Evolutionary conservation across 2,113 vertebrate genomes (phyloP), one percentile per base, ranked within the genome.

Genomic region (Mugil cephalus): DNA sequence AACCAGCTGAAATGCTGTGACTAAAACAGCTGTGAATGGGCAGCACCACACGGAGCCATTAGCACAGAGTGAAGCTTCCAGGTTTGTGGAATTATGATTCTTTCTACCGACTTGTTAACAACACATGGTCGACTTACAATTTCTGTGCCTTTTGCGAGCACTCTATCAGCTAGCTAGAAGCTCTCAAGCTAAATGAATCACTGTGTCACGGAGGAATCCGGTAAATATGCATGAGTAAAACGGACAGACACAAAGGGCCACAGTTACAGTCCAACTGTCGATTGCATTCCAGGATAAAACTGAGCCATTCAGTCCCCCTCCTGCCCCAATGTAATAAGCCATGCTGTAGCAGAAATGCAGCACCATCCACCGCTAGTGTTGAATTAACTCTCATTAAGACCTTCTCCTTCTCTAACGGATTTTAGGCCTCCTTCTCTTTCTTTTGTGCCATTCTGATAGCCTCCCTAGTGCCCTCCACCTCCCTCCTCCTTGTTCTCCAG

Each of bases 351-450:
- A 52, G 77, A 68, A 67, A 59, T 77, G 38, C 59, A 81, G 50
- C 58, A 74, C 10, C 14, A 10, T 74, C n/a, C 30, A 43, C 50
- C 65, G 43, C 7, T 58, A 10, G 39, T 24, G 30, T 8, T 51
- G 40, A 63, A 66, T 85, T 80, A 50, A 69, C 54, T 69, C 54
- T 72, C 46, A 82, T 69, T 83, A 74, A 73, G 38, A 46, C 6
- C 30, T 54, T 78, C 52, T 74, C 54, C 24, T 66, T 63, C 61
- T 40, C 54, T 36, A 76, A 79, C 19, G 19, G 74, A 79, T 66
- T 83, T 80, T 35, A 51, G 42, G 46, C 19, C 34, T 73, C 48
- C 35, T 56, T 39, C 47, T 62, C 48, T 77, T 69, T 74, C 58
- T 73, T 59, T 80, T 14, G 4, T 45, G 43, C 61, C 69, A 51